A percentile compares a stretch with the other conserved stretches of the same genome.
phyloP scores from a whole-genome alignment of 2,797 vertebrate species.

The Poecile montanus region DNA sequence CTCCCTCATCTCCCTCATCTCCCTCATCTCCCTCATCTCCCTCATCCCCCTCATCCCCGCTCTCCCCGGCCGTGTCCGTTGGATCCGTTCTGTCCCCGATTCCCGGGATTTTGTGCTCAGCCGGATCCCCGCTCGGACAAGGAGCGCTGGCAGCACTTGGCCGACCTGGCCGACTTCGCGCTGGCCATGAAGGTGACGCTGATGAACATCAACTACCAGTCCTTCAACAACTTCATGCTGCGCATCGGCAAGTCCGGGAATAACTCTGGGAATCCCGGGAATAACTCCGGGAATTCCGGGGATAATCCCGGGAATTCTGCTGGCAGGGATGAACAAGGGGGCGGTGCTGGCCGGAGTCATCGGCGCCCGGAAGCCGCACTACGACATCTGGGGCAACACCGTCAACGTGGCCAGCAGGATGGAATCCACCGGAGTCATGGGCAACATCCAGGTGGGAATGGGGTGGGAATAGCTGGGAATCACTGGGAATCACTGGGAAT shows the following conservation, averaged over 20 bases:
- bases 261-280: too few relatives aligned
- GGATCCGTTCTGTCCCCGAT: background rate
- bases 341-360: background rate
- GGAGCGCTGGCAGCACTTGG: conserved; percentile 78
- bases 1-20: too few relatives aligned
- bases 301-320: background rate
- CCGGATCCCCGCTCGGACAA: background rate
- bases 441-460: background rate
- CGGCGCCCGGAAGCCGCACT: background rate
- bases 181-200: conserved; percentile 93
- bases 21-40: too few relatives aligned
- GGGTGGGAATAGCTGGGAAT: too few relatives aligned
- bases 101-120: background rate
- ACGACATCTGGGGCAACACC: background rate
- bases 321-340: background rate
- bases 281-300: too few relatives aligned
- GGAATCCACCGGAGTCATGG: background rate
- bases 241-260: background rate
- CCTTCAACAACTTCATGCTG: conserved; percentile 97
- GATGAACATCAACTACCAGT: conserved; percentile 93
- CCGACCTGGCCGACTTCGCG: conserved; percentile 91
- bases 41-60: too few relatives aligned
- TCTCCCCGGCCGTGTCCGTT: too few relatives aligned
- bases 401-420: background rate
- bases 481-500: too few relatives aligned